A percentile compares a stretch with the other conserved stretches of the same genome.
Evolutionary conservation across 1,140 invertebrate species (phyloP).

Genomic region (Mactra quadrangularis): DNA sequence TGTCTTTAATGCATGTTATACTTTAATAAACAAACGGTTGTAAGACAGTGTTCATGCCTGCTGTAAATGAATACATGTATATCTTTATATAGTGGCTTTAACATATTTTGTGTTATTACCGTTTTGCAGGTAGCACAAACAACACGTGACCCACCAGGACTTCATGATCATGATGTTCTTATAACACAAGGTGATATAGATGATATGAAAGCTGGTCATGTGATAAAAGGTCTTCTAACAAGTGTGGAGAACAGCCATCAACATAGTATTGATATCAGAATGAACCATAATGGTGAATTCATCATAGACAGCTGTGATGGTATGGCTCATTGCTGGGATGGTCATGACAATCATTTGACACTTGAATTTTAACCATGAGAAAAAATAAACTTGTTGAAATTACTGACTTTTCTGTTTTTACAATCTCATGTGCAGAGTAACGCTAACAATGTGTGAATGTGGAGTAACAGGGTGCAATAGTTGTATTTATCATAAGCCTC

Average conservation of each 20-base stretch:
- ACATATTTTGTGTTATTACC: no score
- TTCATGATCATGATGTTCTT: conserved; percentile 37
- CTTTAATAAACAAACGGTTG: no score
- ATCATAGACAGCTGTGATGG: conserved; percentile 52
- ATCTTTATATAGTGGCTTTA: no score
- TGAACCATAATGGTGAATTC: conserved; percentile 21
- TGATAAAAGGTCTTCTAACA: conserved; percentile 30
- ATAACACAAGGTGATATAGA: conserved; percentile 51
- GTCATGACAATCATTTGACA: conserved; percentile 18
- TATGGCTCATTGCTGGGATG: conserved; percentile 53
- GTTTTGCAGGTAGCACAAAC: conserved; percentile 55
- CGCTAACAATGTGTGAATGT: no score
- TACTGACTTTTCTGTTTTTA: no score
- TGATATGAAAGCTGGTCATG: conserved; percentile 44
- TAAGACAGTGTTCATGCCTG: no score
- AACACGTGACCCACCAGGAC: conserved; percentile 54
- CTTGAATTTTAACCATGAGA: conserved; percentile 20
- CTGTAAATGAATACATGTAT: no score
- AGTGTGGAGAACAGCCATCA: conserved; percentile 39
- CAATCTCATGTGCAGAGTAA: no score
- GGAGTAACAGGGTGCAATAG: no score
- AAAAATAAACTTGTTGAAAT: not conserved
- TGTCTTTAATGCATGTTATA: no score
- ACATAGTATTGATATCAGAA: conserved; percentile 47
- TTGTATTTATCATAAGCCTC: no score